Evolutionary conservation across 2,888 invertebrate genomes (phyloP).

Genomic region (Drosophila bunnanda): DNA sequence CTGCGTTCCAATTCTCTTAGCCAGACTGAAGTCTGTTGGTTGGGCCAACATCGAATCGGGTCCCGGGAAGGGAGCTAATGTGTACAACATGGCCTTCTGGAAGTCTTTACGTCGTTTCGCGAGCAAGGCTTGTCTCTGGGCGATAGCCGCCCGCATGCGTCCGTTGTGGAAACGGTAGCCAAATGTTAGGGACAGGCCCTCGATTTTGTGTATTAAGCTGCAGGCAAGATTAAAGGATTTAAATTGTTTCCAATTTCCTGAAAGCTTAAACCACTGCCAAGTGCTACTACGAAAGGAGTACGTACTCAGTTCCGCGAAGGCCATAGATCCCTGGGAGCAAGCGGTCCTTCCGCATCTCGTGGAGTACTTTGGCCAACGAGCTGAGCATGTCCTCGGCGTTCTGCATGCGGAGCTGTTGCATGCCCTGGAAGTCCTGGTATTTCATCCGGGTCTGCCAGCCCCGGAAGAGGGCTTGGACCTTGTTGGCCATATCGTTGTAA

Average conservation of each 20-base stretch:
- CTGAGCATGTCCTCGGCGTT: constrained; percentile 36
- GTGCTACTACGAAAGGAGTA: background rate
- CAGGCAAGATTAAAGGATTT: background rate
- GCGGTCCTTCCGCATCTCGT: background rate
- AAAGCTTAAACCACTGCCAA: background rate
- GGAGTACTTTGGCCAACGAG: constrained; percentile 6
- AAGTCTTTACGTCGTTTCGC: background rate
- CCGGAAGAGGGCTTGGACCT: constrained; percentile 22
- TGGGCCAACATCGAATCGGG: background rate
- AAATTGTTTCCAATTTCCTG: background rate
- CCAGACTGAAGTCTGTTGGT: accelerated
- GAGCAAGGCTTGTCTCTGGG: background rate
- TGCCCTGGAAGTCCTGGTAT: constrained; percentile 30
- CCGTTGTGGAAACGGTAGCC: constrained; percentile 34
- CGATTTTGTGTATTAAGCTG: constrained; percentile 7
- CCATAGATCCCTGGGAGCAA: constrained; percentile 25
- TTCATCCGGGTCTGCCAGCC: constrained; percentile 33
- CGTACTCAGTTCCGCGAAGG: background rate
- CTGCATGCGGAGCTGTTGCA: constrained; percentile 22
- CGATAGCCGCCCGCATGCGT: constrained; percentile 22
- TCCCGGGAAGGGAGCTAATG: background rate
- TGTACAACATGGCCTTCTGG: accelerated
- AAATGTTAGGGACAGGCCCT: constrained; percentile 18
- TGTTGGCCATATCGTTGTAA: background rate
- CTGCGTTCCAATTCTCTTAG: constrained; percentile 1